phyloP scores from a whole-genome alignment of 2,888 invertebrate species.

The Gymnoscelis rufifasciata region DNA sequence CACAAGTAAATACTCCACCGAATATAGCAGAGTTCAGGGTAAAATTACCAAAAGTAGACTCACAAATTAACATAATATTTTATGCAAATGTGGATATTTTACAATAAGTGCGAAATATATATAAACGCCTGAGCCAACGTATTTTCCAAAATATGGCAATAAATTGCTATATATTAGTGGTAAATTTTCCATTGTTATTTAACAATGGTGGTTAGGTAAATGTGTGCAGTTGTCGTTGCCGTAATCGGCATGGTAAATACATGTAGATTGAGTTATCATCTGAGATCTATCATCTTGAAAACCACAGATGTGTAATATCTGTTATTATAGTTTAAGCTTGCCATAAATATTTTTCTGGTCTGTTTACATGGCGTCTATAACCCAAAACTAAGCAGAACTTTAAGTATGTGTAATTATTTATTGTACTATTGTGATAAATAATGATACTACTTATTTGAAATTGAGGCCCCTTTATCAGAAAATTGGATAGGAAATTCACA shows the following conservation, averaged over 20 bases:
- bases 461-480: no score
- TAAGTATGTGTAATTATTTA: no score
- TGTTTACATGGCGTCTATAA: no score
- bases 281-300: neutral
- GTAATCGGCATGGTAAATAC: constrained; percentile 6
- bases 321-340: no score
- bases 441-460: no score
- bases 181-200: constrained; percentile 13
- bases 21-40: constrained; percentile 10
- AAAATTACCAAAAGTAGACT: neutral
- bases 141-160: neutral
- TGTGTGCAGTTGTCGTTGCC: constrained; percentile 4
- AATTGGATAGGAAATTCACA: no score
- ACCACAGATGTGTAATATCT: constrained; percentile 3
- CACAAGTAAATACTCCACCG: constrained; percentile 1
- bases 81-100: no score
- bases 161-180: neutral
- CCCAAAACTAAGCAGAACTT: no score
- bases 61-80: no score
- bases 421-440: no score
- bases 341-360: no score
- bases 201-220: constrained; percentile 12
- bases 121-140: neutral
- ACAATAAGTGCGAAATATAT: constrained; percentile 2
- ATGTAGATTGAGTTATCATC: constrained; percentile 2